Evolutionary conservation across 2,888 invertebrate species (phyloP).

Genomic region (Neuroscelio doddi): DNA sequence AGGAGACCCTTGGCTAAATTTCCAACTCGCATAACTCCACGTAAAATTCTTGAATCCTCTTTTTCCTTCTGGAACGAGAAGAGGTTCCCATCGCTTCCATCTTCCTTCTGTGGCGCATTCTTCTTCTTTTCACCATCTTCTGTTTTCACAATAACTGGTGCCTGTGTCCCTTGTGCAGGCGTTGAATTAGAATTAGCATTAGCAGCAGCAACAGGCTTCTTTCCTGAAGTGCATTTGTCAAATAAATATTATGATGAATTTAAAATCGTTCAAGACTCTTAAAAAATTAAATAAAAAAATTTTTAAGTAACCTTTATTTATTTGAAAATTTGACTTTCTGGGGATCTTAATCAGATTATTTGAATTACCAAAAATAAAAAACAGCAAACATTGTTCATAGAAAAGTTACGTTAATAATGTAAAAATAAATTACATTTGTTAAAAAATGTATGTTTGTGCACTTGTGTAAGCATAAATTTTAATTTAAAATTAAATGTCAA

Average conservation of each 20-base stretch:
- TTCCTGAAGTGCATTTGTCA: constrained; percentile 47
- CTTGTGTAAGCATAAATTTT: no score
- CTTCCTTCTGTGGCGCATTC: constrained; percentile 73
- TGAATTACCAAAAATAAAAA: no score
- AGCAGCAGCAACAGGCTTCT: constrained; percentile 50
- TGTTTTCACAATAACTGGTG: constrained; percentile 69
- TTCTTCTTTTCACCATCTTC: constrained; percentile 75
- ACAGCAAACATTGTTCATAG: no score
- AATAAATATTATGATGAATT: not conserved
- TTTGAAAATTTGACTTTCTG: no score
- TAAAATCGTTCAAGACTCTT: no score
- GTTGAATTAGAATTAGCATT: constrained; percentile 54
- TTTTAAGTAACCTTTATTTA: no score
- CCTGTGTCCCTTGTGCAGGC: constrained; percentile 64
- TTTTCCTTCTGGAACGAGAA: constrained; percentile 82
- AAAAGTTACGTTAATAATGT: no score
- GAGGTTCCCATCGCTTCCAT: constrained; percentile 82
- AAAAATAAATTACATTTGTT: no score
- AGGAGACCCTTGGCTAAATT: constrained; percentile 91
- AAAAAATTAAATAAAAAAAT: no score
- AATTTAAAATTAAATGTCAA: no score
- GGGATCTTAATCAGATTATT: no score
- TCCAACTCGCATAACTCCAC: constrained; percentile 98
- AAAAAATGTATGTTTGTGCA: no score
- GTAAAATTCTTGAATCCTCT: constrained; percentile 82